phyloP scores from a whole-genome alignment of 2,113 vertebrate species.

The Gadus chalcogrammus region DNA sequence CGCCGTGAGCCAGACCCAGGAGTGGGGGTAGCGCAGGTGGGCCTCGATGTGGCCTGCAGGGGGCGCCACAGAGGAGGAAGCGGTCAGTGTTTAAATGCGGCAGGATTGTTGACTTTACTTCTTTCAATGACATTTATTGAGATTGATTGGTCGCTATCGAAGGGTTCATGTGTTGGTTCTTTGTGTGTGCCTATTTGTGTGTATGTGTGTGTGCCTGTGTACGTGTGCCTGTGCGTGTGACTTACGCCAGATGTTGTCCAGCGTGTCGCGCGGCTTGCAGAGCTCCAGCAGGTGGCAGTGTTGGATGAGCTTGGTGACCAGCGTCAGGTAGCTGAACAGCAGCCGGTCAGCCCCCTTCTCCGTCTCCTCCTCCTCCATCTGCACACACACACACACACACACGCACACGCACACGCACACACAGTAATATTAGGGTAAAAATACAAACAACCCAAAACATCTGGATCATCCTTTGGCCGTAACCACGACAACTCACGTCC shows the following conservation, averaged over 20 bases:
- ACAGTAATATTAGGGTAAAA: neutral
- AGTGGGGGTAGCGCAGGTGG: conserved; percentile 90
- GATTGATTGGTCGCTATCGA: too few relatives aligned
- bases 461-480: too few relatives aligned
- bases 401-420: neutral
- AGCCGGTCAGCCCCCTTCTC: conserved; percentile 89
- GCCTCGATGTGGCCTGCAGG: conserved; percentile 80
- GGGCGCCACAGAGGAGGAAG: neutral
- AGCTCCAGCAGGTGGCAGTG: conserved; percentile 81
- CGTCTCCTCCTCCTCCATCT: conserved; percentile 85
- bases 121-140: neutral
- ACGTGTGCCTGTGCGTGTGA: neutral
- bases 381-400: conserved; percentile 3
- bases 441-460: too few relatives aligned
- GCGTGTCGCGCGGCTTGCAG: conserved; percentile 67
- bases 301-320: conserved; percentile 85
- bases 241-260: conserved; percentile 84
- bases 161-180: too few relatives aligned
- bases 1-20: conserved; percentile 94
- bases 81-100: neutral
- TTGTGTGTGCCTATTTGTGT: too few relatives aligned
- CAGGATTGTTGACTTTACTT: neutral
- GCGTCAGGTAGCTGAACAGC: conserved; percentile 84
- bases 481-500: conserved; percentile 72
- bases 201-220: neutral